Evolutionary conservation across 2,888 invertebrate genomes (phyloP), one percentile per base, ranked within the genome.

Genomic region (Matsumyia berberina): DNA sequence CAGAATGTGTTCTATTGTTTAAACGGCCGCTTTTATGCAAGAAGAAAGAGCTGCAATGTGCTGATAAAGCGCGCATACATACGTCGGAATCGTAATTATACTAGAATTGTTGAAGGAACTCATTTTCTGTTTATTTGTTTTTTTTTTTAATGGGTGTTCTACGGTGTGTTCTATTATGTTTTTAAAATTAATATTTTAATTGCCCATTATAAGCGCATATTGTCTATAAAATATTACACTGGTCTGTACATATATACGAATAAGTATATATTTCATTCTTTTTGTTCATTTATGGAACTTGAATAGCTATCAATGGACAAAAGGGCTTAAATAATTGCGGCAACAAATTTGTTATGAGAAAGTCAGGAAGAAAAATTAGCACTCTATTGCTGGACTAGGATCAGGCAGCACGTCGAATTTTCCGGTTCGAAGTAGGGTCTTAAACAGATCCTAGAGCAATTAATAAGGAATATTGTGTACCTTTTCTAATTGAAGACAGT

Each of bases 1-100:
- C 73, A 78, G 67, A 67, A 73, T 73, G 78, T 83, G 55, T 83
- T 83, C 82, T 83, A 83, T 83, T 83, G 82, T 83, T 83, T 24
- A 29, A 70, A n/a, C n/a, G n/a, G n/a, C n/a, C 29, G 42, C 39
- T 31, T 67, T 67, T 51, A 58, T 76, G 76, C 76, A 76, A 15
- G 12, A 35, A 9, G 29, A 11, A 35, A 9, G 29, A 11, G 46
- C 74, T 66, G 74, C 66, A 76, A 58, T 66, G 31, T 57, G 51
- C 66, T 67, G 66, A 66, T 76, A 76, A 76, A 66, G 33, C 66
- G 42, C 19, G 17, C 37, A 53, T 12, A 60, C 35, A 64, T 12
- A 60, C 35, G 55, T 62, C 24, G 29, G 44, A 7, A n/a, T n/a
- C 55, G 24, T 74, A 74, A 74, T 74, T 66, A 64, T 58, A 51